Evolutionary conservation across 2,113 vertebrate genomes (phyloP).

Genomic region (Anarrhichthys ocellatus): DNA sequence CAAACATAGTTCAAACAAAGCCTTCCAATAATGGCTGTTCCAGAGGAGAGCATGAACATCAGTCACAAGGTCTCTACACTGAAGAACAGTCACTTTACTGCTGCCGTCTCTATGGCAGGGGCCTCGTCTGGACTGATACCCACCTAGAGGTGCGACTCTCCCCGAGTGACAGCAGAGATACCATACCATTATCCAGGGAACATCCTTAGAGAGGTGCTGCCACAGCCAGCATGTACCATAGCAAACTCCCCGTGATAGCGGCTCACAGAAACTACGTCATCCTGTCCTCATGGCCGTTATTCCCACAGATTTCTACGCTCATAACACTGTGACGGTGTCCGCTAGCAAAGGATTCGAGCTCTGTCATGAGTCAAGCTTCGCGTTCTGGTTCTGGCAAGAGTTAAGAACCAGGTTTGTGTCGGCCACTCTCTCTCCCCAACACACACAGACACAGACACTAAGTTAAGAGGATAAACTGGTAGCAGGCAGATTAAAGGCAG

Average conservation of each 20-base stretch:
- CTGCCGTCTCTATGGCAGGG: background rate
- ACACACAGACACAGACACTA: constrained; percentile 40
- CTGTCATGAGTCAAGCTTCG: constrained; percentile 53
- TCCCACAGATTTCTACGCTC: constrained; percentile 4
- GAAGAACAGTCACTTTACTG: background rate
- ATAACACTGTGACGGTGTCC: background rate
- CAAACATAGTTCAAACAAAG: background rate
- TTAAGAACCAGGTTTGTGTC: constrained; percentile 42
- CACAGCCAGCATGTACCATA: constrained; percentile 53
- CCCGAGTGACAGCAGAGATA: constrained; percentile 88
- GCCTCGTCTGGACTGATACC: constrained; percentile 71
- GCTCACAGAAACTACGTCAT: constrained; percentile 18
- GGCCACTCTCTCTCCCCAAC: constrained; percentile 51
- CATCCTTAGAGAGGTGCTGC: constrained; percentile 75
- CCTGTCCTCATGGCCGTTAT: background rate
- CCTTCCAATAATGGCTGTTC: background rate
- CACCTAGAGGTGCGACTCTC: constrained; percentile 89
- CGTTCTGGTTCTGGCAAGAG: constrained; percentile 42
- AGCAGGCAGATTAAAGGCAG: constrained; percentile 84
- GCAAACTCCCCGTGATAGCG: constrained; percentile 28
- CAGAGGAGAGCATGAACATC: background rate
- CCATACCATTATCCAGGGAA: constrained; percentile 88
- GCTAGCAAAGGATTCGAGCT: constrained; percentile 18
- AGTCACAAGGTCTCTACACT: background rate
- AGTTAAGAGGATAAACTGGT: constrained; percentile 90